A percentile compares a stretch with the other conserved stretches of the same genome.
These are phyloP conservation scores for Lophius piscatorius DNA, from an alignment of 2,113 vertebrate genomes.

Conservation along the genomic window DNA sequence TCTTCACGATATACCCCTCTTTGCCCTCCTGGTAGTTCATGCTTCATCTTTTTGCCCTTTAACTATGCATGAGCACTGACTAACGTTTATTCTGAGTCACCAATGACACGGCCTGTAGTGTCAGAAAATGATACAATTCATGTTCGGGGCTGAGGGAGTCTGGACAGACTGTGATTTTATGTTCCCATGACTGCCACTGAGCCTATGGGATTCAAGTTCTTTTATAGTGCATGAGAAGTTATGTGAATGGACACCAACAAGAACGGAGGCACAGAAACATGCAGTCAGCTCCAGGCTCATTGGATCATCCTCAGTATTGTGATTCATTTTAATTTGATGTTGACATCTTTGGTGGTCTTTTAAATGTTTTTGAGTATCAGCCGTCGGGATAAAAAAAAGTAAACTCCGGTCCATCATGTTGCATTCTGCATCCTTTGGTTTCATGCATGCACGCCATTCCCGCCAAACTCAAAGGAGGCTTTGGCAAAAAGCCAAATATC, in stretches of 20 bases:
- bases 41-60: conserved; percentile 11
- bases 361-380: conserved; percentile 44
- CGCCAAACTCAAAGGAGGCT: conserved; percentile 62
- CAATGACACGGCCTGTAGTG: conserved; percentile 11
- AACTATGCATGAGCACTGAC: conserved; percentile 10
- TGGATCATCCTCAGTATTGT: conserved; percentile 44
- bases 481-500: conserved; percentile 56
- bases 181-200: conserved; percentile 60
- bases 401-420: conserved; percentile 33
- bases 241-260: conserved; percentile 29
- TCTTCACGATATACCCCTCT: conserved; percentile 2
- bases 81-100: conserved; percentile 18
- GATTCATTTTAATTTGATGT: conserved; percentile 59
- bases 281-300: conserved; percentile 22
- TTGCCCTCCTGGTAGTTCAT: conserved; percentile 14
- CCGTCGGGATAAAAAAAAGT: conserved; percentile 9
- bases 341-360: conserved; percentile 72
- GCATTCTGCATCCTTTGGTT: too few species aligned
- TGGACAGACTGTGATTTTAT: conserved; percentile 35
- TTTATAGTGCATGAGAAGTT: conserved; percentile 37
- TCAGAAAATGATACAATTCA: conserved; percentile 15
- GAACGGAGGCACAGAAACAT: neutral
- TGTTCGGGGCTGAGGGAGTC: conserved; percentile 27
- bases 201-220: conserved; percentile 36
- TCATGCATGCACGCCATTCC: too few species aligned